Evolutionary conservation across 1,140 invertebrate species (phyloP).

Genomic region (Wiebesia pumilae): DNA sequence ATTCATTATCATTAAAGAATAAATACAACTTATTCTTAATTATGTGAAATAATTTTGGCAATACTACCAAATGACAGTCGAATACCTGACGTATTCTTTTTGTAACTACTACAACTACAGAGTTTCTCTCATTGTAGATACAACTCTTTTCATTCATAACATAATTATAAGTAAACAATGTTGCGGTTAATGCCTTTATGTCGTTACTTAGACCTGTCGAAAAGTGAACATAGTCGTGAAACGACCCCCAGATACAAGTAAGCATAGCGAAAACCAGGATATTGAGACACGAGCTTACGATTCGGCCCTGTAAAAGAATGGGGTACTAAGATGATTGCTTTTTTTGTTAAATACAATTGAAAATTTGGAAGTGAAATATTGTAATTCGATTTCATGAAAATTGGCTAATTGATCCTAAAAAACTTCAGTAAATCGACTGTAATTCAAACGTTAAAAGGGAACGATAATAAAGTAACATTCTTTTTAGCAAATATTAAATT

Average conservation of each 20-base stretch:
- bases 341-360: neutral
- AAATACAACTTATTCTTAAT: conserved; percentile 31
- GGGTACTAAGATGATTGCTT: conserved; percentile 2
- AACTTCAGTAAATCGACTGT: neutral
- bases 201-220: conserved; percentile 24
- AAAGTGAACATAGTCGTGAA: conserved; percentile 33
- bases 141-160: neutral
- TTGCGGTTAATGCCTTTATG: conserved; percentile 35
- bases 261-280: conserved; percentile 35
- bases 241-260: conserved; percentile 35
- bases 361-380: neutral
- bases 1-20: conserved; percentile 20
- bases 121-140: conserved; percentile 49
- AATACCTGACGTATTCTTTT: conserved; percentile 27
- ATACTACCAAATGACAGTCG: conserved; percentile 5
- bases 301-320: conserved; percentile 51
- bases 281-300: conserved; percentile 38
- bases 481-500: neutral
- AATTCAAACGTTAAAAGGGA: neutral
- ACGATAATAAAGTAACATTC: neutral
- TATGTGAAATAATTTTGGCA: conserved; percentile 25
- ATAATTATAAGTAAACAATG: conserved; percentile 23
- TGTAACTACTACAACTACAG: conserved; percentile 25
- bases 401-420: neutral
- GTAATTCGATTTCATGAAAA: neutral